A percentile compares a stretch with the other conserved stretches of the same genome.
Conservation (phyloP, 53 echinoderm and acorn worm species). For the Echinarachnius parma region DNA sequence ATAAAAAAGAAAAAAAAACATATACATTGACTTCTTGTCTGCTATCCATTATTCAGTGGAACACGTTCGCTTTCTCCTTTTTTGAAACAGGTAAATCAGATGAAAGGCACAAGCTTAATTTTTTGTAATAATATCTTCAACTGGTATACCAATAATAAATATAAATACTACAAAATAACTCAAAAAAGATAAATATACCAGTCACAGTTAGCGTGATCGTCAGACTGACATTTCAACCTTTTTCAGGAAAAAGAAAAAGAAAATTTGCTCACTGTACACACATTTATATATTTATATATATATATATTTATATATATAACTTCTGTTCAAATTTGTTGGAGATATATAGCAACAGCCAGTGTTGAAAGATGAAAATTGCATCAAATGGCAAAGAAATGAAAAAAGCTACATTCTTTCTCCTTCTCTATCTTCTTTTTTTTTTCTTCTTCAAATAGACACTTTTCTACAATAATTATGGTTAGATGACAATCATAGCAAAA, state of each 20-base stretch:
- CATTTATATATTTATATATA: constrained; percentile 28
- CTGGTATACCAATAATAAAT: constrained; percentile 17
- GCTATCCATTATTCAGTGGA: no score
- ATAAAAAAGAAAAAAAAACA: no score
- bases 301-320: constrained; percentile 30
- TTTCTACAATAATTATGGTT: no score
- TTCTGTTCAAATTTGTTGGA: constrained; percentile 15
- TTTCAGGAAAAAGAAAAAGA: constrained; percentile 10
- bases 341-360: constrained; percentile 41
- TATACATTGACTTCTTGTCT: no score
- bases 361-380: constrained; percentile 55
- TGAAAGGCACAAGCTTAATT: constrained; percentile 50
- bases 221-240: constrained; percentile 15
- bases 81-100: constrained; percentile 21
- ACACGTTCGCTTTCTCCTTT: no score
- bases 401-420: not conserved
- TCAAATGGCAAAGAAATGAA: constrained; percentile 50
- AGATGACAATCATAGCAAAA: constrained; percentile 46
- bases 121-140: constrained; percentile 22
- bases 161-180: constrained; percentile 47
- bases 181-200: no score
- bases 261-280: constrained; percentile 29
- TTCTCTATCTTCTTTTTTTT: no score
- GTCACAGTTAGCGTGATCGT: constrained; percentile 21
- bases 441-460: not conserved